phyloP scores from a whole-genome alignment of 2,797 vertebrate genomes.

The Gadopsis bispinosus region DNA sequence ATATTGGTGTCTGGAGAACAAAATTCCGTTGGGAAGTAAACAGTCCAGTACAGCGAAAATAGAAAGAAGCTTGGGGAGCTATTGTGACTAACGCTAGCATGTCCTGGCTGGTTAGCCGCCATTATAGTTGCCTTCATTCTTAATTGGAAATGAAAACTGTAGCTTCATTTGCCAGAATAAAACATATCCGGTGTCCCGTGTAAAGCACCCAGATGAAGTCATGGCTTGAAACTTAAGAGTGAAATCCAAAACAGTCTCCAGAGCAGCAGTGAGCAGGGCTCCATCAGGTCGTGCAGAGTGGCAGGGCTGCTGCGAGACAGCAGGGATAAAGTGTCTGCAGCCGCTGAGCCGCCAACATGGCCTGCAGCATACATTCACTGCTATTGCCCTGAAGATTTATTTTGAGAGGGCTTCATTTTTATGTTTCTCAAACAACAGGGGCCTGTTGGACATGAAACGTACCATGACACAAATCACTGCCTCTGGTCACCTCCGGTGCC shows the following conservation, averaged over 20 bases:
- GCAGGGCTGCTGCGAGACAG: neutral
- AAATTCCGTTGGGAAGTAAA: too few species aligned
- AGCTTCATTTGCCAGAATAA: neutral
- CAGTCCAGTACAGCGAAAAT: too few species aligned
- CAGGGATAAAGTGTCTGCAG: neutral
- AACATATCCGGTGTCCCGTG: neutral
- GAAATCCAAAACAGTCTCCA: constrained; percentile 1
- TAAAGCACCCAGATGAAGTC: constrained; percentile 1
- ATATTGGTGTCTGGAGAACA: too few species aligned
- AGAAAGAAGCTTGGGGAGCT: too few species aligned
- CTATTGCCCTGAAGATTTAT: constrained; percentile 3
- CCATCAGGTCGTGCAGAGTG: neutral
- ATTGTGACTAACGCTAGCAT: too few species aligned
- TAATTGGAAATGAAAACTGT: neutral
- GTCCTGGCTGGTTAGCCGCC: too few species aligned
- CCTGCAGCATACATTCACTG: neutral
- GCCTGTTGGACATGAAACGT: constrained; percentile 15
- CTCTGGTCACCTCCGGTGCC: constrained; percentile 25
- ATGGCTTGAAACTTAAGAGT: constrained; percentile 6
- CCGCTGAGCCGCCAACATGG: neutral
- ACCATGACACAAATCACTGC: constrained; percentile 12
- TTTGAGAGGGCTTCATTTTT: constrained; percentile 2
- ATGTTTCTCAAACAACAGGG: constrained; percentile 7
- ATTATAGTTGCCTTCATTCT: too few species aligned
- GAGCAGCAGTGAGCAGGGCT: constrained; percentile 5